phyloP scores from a whole-genome alignment of 2,797 vertebrate species.

The Eulemur coronatus region DNA sequence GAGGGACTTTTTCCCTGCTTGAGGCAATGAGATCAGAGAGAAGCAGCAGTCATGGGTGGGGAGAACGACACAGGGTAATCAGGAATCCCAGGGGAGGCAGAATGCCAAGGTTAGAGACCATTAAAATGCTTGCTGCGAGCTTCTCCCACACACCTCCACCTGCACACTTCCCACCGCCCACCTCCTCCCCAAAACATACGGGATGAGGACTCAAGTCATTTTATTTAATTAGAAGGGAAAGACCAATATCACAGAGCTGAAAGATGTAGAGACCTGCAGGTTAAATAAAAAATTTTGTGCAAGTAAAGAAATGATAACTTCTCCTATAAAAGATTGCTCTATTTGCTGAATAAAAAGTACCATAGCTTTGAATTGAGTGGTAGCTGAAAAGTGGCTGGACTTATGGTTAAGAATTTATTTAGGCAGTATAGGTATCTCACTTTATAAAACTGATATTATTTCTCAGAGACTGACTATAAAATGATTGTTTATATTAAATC shows the following conservation, averaged over 20 bases:
- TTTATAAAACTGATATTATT: background rate
- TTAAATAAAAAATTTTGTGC: background rate
- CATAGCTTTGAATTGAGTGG: background rate
- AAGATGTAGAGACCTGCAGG: background rate
- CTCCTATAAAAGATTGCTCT: background rate
- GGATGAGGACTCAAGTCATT: background rate
- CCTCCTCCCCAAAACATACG: background rate
- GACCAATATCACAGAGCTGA: background rate
- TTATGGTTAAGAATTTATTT: background rate
- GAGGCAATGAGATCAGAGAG: background rate
- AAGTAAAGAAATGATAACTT: background rate
- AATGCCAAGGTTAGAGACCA: background rate
- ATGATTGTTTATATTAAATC: background rate
- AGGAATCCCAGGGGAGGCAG: background rate
- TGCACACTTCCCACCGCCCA: background rate
- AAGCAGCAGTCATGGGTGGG: background rate
- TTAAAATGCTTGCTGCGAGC: background rate
- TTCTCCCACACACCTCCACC: background rate
- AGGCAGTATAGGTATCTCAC: background rate
- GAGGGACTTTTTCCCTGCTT: background rate
- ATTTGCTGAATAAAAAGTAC: background rate
- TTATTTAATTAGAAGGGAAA: background rate
- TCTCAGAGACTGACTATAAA: conserved; percentile 8
- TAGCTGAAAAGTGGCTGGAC: background rate
- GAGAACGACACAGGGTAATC: background rate